Evolutionary conservation across 2,888 invertebrate species (phyloP), one percentile per base, ranked within the genome.

Genomic region (Uloborus plumipes): DNA sequence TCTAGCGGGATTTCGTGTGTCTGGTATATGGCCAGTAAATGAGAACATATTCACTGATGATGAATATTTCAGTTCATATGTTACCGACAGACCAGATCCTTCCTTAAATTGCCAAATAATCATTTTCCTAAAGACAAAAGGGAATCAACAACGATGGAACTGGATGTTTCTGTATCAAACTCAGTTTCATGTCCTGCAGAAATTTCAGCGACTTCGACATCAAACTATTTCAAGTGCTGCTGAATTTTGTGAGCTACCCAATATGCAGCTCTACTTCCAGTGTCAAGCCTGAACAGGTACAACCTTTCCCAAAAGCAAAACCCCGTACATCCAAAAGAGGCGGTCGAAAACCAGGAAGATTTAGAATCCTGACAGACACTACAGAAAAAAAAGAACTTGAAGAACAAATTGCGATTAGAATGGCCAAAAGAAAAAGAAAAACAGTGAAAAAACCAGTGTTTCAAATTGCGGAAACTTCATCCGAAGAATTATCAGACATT

Each of bases 1-100:
- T 26, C 65, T 22, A 22, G 64, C 74, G 7, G 66, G 75, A 15
- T 75, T 66, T 75, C 20, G 31, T n/a, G 75, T 22, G 20, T 20
- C 26, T 49, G 66, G 66, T 18, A 58, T 75, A 75, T 66, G 66
- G 49, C 75, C 66, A 66, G n/a, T 75, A 20, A 66, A 75, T 67
- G 14, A 65, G 31, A 49, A 59, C 22, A 75, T 75, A 75, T 75
- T 73, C 50, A 61, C 61, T 18, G 84, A 81, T 66, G 79, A 69
- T 20, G 76, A 47, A 20, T 77, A 70, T 70, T 31, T 66, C 47
- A 64, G 69, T n/a, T 47, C 72, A 22, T 20, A 61, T 50, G 62
- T 62, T 65, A 74, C 58, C 31, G 51, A 72, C n/a, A 26, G 31
- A 61, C 61, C 31, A 31, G 31, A 61, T 61, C 15, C 26, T 53